Evolutionary conservation across 2,888 invertebrate genomes (phyloP).

Genomic region (Spodoptera picta): DNA sequence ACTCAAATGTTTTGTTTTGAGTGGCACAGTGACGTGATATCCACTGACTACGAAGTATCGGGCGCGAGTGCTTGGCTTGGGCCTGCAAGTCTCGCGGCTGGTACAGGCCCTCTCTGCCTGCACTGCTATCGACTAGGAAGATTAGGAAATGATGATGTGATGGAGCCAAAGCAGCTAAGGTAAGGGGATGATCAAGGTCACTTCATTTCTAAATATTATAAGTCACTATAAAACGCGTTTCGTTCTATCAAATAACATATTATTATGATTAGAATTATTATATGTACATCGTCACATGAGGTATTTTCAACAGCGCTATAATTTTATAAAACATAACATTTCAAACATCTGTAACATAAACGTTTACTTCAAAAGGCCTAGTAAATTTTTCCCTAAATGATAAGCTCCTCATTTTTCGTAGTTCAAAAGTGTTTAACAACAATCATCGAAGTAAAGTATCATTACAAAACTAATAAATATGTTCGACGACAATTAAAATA

Average conservation of each 20-base stretch:
- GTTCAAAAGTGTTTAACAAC: slow-evolving; percentile 50
- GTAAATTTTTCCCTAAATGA: slow-evolving; percentile 78
- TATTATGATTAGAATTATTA: slow-evolving; percentile 69
- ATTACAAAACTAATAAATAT: slow-evolving; percentile 45
- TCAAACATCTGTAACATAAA: slow-evolving; percentile 69
- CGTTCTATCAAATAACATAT: slow-evolving; percentile 71
- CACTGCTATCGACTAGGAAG: slow-evolving; percentile 61
- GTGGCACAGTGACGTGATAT: slow-evolving; percentile 62
- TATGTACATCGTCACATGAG: slow-evolving; percentile 77
- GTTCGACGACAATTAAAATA: slow-evolving; percentile 39
- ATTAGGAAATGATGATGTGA: slow-evolving; percentile 71
- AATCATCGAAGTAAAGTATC: slow-evolving; percentile 47
- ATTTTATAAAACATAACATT: slow-evolving; percentile 71
- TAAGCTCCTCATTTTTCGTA: slow-evolving; percentile 81
- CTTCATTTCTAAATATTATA: slow-evolving; percentile 85
- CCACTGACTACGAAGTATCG: slow-evolving; percentile 55
- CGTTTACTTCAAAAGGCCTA: slow-evolving; percentile 70
- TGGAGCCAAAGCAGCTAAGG: slow-evolving; percentile 84
- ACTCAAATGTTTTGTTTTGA: slow-evolving; percentile 62
- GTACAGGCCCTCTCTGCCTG: slow-evolving; percentile 24
- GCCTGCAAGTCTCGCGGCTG: slow-evolving; percentile 7
- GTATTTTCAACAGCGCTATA: slow-evolving; percentile 80
- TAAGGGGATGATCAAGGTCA: slow-evolving; percentile 86
- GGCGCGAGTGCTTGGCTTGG: slow-evolving; percentile 39
- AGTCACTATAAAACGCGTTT: slow-evolving; percentile 78